Base-by-base conservation (phyloP, 2,113 vertebrate species). In the Penelope pileata region DNA sequence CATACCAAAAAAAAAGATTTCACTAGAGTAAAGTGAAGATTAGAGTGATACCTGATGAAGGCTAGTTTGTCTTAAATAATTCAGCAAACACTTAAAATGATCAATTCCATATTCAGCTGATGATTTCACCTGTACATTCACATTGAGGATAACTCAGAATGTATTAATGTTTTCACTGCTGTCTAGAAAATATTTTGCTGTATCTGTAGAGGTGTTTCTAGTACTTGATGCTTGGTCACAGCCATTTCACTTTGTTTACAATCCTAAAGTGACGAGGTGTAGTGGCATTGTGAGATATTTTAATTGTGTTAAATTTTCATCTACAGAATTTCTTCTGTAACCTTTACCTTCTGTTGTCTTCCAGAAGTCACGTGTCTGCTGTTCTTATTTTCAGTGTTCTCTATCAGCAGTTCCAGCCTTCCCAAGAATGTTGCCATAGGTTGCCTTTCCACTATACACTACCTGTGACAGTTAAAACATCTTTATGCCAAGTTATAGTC, bases 21-120 rank as follows among this genome's bases (percentile, higher is more conserved):
- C 91, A 83, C 84, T 95, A 53, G 81, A 87, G 89, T 94, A 92
- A 96, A 94, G 76, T 89, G 91, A 93, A 94, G 95, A 97, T 94
- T 93, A 95, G 95, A 93, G 81, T 86, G 69, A 96, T 43, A 47
- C 83, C 40, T 84, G 77, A 88, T 93, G 81, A 93, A 91, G 67
- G 53, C 94, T 94, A 85, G 93, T 87, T 94, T 91, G 86, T 83
- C 81, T 89, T 96, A 79, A 94, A 92, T 94, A 95, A 95, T 91
- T 96, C 82, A 94, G 63, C n/a, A 90, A 79, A 69, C 78, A 88
- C 48, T 96, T 96, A 95, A 94, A 88, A 88, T 90, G 75, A 91
- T 95, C 79, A 91, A 95, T 95, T 90, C 59, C 30, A 38, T 96
- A 93, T 96, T 95, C 92, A 66, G 50, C 72, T 94, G 67, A 38